Percentiles rank a stretch among this genome's conserved stretches.
Evolutionary conservation across 2,797 vertebrate species (phyloP).

Genomic region (Microctenopoma stevenorrisi): DNA sequence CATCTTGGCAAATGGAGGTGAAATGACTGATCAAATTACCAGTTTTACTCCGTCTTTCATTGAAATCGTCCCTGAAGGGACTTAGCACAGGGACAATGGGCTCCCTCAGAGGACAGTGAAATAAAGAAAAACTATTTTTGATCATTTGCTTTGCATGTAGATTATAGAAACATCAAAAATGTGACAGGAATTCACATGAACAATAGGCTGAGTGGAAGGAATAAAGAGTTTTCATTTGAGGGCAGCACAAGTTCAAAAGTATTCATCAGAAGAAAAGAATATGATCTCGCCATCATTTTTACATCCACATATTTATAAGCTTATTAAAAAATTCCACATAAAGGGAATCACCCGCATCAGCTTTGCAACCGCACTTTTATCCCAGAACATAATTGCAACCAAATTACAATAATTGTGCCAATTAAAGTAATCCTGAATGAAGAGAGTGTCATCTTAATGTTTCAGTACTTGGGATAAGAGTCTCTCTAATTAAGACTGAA

Average conservation of each 20-base stretch:
- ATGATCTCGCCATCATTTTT: constrained; percentile 74
- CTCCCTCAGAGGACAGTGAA: constrained; percentile 42
- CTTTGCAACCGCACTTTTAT: constrained; percentile 94
- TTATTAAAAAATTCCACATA: constrained; percentile 90
- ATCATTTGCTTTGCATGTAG: constrained; percentile 47
- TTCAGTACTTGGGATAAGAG: constrained; percentile 92
- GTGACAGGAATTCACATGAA: constrained; percentile 55
- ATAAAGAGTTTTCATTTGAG: constrained; percentile 73
- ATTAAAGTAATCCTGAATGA: constrained; percentile 99
- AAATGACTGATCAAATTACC: constrained; percentile 63
- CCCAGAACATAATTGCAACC: constrained; percentile 93
- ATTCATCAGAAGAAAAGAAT: constrained; percentile 79
- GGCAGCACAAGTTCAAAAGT: constrained; percentile 77
- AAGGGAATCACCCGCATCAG: constrained; percentile 86
- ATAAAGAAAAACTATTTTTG: constrained; percentile 25
- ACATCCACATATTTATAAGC: constrained; percentile 84
- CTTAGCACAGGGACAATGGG: constrained; percentile 57
- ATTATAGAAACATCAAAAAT: constrained; percentile 49
- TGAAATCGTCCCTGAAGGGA: constrained; percentile 65
- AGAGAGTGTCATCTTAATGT: constrained; percentile 98
- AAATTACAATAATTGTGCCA: constrained; percentile 99
- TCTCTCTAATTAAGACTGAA: constrained; percentile 95
- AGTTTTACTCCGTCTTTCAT: constrained; percentile 57
- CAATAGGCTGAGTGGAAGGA: constrained; percentile 46
- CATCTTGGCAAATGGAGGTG: constrained; percentile 57